Percentiles rank a stretch among this genome's conserved stretches.
Conservation (phyloP, 2,113 vertebrate genomes). For the Coreoperca whiteheadi region DNA sequence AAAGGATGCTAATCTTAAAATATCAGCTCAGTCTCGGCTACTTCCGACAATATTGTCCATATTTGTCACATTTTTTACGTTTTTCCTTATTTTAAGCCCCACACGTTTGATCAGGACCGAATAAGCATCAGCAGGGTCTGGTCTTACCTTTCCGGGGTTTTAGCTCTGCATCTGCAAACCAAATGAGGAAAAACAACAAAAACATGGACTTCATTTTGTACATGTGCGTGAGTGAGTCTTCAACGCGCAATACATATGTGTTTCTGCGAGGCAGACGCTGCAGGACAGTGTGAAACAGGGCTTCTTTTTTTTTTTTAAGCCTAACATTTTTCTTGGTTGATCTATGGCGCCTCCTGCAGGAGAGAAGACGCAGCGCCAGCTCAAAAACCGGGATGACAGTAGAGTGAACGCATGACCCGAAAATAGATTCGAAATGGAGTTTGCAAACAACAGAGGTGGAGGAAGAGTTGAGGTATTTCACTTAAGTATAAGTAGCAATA, state of each 20-base stretch:
- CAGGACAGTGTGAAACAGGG: conserved; percentile 65
- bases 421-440: neutral
- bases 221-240: conserved; percentile 55
- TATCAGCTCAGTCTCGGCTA: neutral
- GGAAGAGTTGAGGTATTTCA: neutral
- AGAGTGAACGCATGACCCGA: neutral
- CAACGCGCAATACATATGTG: conserved; percentile 62
- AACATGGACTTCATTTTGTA: conserved; percentile 77
- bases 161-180: conserved; percentile 73
- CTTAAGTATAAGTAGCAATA: neutral
- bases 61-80: neutral
- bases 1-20: neutral
- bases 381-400: neutral
- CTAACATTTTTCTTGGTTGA: conserved; percentile 43
- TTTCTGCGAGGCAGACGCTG: conserved; percentile 67
- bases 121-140: conserved; percentile 31
- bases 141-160: conserved; percentile 81
- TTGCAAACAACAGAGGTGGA: neutral
- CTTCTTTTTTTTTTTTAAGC: no score
- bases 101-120: conserved; percentile 28
- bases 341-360: conserved; percentile 80
- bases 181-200: conserved; percentile 72
- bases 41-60: neutral
- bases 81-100: conserved; percentile 24
- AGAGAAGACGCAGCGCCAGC: neutral